Base-by-base conservation (phyloP, 2,113 vertebrate genomes). In the Cebidichthys violaceus region DNA sequence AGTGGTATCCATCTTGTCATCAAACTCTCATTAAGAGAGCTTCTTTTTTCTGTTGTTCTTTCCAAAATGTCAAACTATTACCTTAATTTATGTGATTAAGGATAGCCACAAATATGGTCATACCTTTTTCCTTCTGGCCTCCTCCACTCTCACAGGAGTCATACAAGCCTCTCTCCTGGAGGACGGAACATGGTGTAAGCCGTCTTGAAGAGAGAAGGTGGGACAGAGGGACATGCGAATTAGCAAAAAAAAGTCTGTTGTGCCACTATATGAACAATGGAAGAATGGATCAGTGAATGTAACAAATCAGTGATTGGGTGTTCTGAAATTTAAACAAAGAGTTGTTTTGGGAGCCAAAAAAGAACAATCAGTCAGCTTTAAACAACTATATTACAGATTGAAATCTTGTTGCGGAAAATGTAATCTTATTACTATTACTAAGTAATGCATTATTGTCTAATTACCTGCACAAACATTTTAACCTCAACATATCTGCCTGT, bases 181-280 rank as follows among this genome's bases (percentile, higher is more conserved):
- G 77, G 60, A 64, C 57, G 0, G 92, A 92, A 0, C 72, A 70
- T 0, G 11, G n/a, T 17, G 17, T 52, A 6, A 11, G 62, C 1
- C 45, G 3, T 29, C 6, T 3, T 35, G 70, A 65, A 17, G 94
- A 94, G n/a, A 92, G 86, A 22, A 94, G 94, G 95, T 95, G 70
- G 91, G 89, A 80, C 24, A 41, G 1, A 17, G 4, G 14, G 11
- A 39, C 24, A 22, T 15, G 13, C 41, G 52, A 55, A 62, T 47
- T 18, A 35, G 17, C 2, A 2, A 11, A 55, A 24, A 35, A n/a
- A 24, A 24, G 24, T n/a, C 39, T 66, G 59, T 33, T 10, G 43
- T 14, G 37, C 22, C 9, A 39, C n/a, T 22, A 2, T 54, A 9
- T 39, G 10, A 39, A 11, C 13, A 24, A 2, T 52, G n/a, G n/a